These are phyloP conservation scores for Bujurquina vittata DNA, from an alignment of 2,113 vertebrate species.

Conservation along the genomic window DNA sequence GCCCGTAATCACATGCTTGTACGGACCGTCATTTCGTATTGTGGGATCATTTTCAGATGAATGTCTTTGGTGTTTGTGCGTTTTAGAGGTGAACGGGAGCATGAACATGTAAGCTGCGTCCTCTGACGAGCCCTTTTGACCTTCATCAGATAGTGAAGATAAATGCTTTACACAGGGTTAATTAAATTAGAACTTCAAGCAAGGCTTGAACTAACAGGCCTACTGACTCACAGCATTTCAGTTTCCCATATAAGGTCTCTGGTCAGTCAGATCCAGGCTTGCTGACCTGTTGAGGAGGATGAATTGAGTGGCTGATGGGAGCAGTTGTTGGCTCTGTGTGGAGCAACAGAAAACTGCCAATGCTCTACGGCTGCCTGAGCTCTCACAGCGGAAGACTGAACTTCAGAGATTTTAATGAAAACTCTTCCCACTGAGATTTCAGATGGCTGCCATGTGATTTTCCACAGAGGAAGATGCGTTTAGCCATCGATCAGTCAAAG, in stretches of 20 bases:
- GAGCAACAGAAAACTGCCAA: constrained; percentile 29
- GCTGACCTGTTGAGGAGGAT: constrained; percentile 42
- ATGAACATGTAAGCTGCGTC: not conserved
- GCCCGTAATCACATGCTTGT: too few relatives aligned
- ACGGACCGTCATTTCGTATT: not conserved
- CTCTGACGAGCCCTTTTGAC: not conserved
- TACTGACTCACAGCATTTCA: not conserved
- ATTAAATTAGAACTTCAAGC: not conserved
- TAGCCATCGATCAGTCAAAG: constrained; percentile 38
- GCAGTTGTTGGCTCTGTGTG: not conserved
- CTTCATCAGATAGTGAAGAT: not conserved
- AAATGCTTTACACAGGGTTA: not conserved
- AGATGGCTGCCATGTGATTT: constrained; percentile 43
- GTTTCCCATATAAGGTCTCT: constrained; percentile 59
- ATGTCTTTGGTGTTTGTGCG: not conserved
- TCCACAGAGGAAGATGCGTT: constrained; percentile 39
- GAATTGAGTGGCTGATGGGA: constrained; percentile 40
- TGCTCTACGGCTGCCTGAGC: constrained; percentile 34
- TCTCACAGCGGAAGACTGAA: constrained; percentile 32
- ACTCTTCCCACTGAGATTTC: constrained; percentile 27
- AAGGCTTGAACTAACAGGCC: not conserved
- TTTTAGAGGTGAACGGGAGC: not conserved
- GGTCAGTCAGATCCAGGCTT: constrained; percentile 18
- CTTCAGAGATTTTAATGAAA: constrained; percentile 16
- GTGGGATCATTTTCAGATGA: not conserved